Conservation (phyloP, 2,113 vertebrate species). For the Tetraodon nigroviridis region DNA sequence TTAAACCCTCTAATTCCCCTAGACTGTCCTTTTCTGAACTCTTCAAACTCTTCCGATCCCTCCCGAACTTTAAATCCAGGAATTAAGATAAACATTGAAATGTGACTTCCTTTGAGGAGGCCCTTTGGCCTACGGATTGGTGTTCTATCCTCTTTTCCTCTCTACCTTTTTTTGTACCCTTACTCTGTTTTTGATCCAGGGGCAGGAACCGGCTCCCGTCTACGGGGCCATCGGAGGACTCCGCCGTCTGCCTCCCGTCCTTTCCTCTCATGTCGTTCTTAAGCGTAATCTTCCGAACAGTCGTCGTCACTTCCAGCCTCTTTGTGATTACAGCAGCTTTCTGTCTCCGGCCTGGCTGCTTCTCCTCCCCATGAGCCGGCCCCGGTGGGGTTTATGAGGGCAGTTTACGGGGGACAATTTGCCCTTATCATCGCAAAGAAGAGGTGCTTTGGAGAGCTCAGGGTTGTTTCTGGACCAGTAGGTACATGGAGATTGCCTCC, state of each 20-base stretch:
- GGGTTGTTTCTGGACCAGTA: conserved; percentile 28
- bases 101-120: conserved; percentile 2
- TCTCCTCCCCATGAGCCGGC: too few relatives aligned
- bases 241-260: not conserved
- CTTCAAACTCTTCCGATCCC: conserved; percentile 21
- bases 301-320: conserved; percentile 36
- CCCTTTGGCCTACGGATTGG: conserved; percentile 26
- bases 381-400: conserved; percentile 25
- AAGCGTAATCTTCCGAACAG: conserved; percentile 31
- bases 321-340: conserved; percentile 44
- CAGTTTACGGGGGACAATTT: conserved; percentile 34
- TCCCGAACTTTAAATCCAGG: conserved; percentile 46
- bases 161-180: conserved; percentile 7
- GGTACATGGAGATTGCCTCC: conserved; percentile 28
- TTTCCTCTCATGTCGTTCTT: conserved; percentile 12
- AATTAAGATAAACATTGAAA: conserved; percentile 46
- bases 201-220: conserved; percentile 18
- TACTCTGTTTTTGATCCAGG: conserved; percentile 2
- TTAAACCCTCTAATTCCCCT: conserved; percentile 45
- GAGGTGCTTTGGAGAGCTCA: conserved; percentile 16
- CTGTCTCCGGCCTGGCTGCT: conserved; percentile 54
- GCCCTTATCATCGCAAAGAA: conserved; percentile 24
- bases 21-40: conserved; percentile 48
- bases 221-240: conserved; percentile 15
- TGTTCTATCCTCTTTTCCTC: conserved; percentile 26